These are phyloP conservation scores for Chauna torquata DNA, from an alignment of 2,113 vertebrate species.

Conservation along the genomic window DNA sequence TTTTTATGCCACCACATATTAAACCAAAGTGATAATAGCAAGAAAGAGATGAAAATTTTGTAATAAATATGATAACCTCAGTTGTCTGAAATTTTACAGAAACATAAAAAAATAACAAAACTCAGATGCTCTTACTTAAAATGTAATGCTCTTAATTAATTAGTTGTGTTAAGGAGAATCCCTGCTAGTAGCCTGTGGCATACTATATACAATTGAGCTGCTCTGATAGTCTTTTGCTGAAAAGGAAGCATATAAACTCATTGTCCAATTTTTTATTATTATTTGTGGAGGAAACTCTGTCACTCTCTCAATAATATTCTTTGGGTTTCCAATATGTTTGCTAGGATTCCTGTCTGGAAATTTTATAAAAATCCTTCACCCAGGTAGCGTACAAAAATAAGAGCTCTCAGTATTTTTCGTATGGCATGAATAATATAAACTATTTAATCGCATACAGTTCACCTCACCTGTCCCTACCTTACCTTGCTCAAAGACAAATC, in stretches of 20 bases:
- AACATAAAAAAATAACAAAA: neutral
- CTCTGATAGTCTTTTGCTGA: neutral
- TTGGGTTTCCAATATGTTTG: neutral
- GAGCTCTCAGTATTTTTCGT: neutral
- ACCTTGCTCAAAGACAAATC: neutral
- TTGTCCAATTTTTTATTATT: neutral
- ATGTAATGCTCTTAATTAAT: neutral
- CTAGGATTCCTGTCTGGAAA: neutral
- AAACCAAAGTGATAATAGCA: neutral
- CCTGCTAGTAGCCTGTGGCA: neutral
- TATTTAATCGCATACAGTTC: neutral
- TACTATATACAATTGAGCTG: neutral
- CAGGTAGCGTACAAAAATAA: neutral
- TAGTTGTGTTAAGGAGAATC: neutral
- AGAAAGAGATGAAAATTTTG: neutral
- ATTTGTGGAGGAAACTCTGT: neutral
- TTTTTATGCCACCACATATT: neutral
- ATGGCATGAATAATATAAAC: neutral
- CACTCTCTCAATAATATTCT: neutral
- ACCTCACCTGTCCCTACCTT: neutral
- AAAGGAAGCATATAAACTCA: neutral
- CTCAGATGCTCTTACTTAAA: neutral
- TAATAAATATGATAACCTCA: neutral
- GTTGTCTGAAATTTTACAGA: neutral
- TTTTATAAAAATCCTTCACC: neutral